Evolutionary conservation across 2,113 vertebrate genomes (phyloP).

Genomic region (Ciconia stormi): DNA sequence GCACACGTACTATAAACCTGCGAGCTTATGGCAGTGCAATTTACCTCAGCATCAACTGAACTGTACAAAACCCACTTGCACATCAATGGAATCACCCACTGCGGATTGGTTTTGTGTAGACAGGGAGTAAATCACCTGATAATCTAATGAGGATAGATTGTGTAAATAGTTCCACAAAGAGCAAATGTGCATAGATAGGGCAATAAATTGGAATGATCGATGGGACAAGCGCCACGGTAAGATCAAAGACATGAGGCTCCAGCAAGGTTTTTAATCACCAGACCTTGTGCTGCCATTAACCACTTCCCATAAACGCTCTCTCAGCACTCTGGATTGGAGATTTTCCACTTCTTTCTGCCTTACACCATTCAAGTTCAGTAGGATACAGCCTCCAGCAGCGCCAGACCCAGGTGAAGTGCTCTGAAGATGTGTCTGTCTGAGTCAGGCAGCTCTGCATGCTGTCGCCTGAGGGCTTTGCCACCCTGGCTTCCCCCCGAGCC

Average conservation of each 20-base stretch:
- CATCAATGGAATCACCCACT: not conserved
- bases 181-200: conserved; percentile 33
- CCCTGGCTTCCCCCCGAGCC: not conserved
- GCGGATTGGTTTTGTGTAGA: not conserved
- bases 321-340: not conserved
- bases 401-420: not conserved
- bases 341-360: not conserved
- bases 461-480: not conserved
- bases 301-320: not conserved
- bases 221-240: not conserved
- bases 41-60: not conserved
- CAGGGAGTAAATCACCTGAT: conserved; percentile 29
- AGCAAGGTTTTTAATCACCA: conserved; percentile 13
- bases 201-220: conserved; percentile 24
- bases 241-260: conserved; percentile 4
- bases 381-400: not conserved
- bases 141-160: conserved; percentile 43
- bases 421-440: not conserved
- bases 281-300: not conserved
- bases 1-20: not conserved
- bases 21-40: not conserved
- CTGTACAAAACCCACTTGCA: not conserved
- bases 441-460: not conserved
- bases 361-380: not conserved
- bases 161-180: not conserved